Percentiles rank a stretch among this genome's conserved stretches.
phyloP scores from a whole-genome alignment of 2,888 invertebrate species.

The Sepioteuthis lessoniana region DNA sequence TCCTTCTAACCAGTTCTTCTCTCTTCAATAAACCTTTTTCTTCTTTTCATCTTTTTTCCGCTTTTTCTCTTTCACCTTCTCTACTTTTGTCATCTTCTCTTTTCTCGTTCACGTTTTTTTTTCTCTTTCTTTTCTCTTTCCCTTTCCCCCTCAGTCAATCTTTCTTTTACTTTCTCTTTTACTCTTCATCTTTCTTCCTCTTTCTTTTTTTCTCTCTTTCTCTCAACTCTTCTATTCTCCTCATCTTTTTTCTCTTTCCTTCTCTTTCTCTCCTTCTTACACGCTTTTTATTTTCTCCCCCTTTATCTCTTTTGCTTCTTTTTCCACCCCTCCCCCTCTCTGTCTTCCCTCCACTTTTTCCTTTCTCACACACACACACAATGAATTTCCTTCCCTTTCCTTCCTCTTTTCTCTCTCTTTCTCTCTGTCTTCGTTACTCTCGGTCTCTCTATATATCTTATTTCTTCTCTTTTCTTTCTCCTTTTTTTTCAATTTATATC shows the following conservation, averaged over 20 bases:
- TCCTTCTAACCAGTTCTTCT: not conserved
- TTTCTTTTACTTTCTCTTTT: not conserved
- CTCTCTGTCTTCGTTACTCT: not conserved
- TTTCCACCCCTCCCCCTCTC: too few species aligned
- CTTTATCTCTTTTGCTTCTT: too few species aligned
- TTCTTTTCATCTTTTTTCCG: not conserved
- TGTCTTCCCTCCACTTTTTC: too few species aligned
- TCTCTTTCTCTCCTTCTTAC: too few species aligned
- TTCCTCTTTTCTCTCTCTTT: not conserved
- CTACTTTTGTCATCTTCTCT: not conserved
- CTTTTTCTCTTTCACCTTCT: not conserved
- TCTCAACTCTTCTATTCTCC: too few species aligned
- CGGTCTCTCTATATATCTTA: not conserved
- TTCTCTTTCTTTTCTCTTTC: not conserved
- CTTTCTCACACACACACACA: too few species aligned
- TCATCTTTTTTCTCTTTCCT: too few species aligned
- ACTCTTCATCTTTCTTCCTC: too few species aligned
- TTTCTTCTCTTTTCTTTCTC: not conserved
- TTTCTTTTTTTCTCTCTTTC: too few species aligned
- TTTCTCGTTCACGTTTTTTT: not conserved
- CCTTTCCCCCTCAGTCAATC: not conserved
- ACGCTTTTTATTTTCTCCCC: too few species aligned
- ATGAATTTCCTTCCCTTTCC: not conserved
- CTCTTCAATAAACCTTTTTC: not conserved
- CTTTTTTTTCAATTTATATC: not conserved